Evolutionary conservation across 2,797 vertebrate genomes (phyloP).

Genomic region (Gymnothorax javanicus): DNA sequence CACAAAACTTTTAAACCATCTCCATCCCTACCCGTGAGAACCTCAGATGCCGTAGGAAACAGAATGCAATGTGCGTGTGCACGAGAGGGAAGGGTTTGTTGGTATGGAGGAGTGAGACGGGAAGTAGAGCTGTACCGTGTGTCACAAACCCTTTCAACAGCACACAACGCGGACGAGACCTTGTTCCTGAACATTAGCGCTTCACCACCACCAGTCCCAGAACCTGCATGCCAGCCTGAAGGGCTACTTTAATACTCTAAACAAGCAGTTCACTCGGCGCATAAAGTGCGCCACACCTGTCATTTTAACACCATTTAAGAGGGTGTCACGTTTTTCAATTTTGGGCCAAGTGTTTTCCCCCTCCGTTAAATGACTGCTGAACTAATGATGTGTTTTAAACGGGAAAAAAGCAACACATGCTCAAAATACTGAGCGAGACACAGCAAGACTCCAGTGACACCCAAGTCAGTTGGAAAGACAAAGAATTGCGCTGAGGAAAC

Average conservation of each 20-base stretch:
- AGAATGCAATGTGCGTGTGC: slow-evolving; percentile 47
- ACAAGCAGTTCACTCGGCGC: neutral
- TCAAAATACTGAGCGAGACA: neutral
- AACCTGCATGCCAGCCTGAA: neutral
- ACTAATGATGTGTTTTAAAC: neutral
- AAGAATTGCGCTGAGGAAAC: neutral
- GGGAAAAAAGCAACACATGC: neutral
- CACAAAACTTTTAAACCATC: neutral
- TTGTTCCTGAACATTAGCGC: neutral
- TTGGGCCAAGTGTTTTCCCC: neutral
- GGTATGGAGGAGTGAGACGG: slow-evolving; percentile 63
- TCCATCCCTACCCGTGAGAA: slow-evolving; percentile 47
- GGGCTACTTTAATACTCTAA: neutral
- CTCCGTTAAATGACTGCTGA: neutral
- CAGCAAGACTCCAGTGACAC: neutral
- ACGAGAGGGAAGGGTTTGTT: slow-evolving; percentile 56
- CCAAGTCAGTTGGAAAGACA: neutral
- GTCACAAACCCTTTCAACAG: slow-evolving; percentile 19
- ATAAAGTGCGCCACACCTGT: neutral
- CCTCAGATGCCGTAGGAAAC: slow-evolving; percentile 61
- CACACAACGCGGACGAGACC: neutral
- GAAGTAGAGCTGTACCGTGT: slow-evolving; percentile 58
- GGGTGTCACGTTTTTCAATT: neutral
- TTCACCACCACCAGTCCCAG: neutral
- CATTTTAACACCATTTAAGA: neutral